These are phyloP conservation scores for zebrafish (Danio rerio) DNA, from an alignment of 2,113 vertebrate species.

Conservation along the genomic window DNA sequence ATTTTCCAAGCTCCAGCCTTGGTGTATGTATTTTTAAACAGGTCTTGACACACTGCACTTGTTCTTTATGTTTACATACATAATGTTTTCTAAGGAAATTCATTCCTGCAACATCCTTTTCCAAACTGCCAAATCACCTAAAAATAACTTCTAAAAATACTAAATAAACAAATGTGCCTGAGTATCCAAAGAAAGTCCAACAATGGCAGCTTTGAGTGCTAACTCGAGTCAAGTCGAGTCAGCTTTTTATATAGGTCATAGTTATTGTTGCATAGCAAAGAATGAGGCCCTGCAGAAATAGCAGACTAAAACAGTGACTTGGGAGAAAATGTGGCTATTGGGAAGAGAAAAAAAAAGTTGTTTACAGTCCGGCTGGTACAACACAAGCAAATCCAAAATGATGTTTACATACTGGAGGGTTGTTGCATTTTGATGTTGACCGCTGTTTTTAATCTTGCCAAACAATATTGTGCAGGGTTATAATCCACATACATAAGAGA, in stretches of 20 bases:
- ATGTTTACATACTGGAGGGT: not conserved
- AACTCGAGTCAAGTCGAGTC: not conserved
- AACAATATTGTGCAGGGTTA: not conserved
- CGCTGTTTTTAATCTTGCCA: conserved; percentile 5
- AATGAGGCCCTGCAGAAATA: conserved; percentile 19
- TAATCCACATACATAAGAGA: conserved; percentile 19
- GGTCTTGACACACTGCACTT: not conserved
- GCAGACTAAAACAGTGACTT: conserved; percentile 16
- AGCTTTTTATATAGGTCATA: conserved; percentile 36
- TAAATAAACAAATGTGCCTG: not conserved
- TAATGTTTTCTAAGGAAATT: not conserved
- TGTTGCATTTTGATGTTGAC: conserved; percentile 1
- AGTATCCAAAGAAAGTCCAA: not conserved
- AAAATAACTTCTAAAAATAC: not conserved
- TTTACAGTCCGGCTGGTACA: conserved; percentile 1
- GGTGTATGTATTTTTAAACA: not conserved
- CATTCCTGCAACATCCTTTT: not conserved
- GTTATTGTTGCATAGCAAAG: conserved; percentile 18
- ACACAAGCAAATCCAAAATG: not conserved
- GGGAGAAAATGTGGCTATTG: conserved; percentile 1
- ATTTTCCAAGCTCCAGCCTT: not conserved
- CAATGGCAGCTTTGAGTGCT: not conserved
- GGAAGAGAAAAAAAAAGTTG: not conserved
- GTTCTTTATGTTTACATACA: not conserved
- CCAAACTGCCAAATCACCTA: conserved; percentile 10